These are phyloP conservation scores for Drosophila phalerata DNA, from an alignment of 2,888 invertebrate genomes.

Conservation along the genomic window DNA sequence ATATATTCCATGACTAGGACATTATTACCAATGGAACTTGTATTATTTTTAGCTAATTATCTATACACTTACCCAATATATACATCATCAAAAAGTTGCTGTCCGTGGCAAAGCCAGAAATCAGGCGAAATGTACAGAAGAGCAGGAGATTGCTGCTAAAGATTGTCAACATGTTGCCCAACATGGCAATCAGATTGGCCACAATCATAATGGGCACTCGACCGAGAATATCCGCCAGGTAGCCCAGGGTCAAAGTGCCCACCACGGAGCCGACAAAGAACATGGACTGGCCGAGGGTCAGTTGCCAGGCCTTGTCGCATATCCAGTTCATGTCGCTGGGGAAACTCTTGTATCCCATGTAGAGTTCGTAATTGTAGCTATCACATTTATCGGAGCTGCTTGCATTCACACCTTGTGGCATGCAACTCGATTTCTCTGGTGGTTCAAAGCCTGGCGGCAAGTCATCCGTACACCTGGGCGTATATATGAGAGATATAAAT, in stretches of 20 bases:
- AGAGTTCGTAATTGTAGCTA: constrained; percentile 87
- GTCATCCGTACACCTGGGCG: constrained; percentile 73
- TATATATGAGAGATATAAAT: constrained; percentile 1
- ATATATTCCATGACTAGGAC: constrained; percentile 88
- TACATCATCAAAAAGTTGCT: constrained; percentile 89
- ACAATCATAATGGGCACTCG: constrained; percentile 87
- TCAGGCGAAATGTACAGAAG: constrained; percentile 86
- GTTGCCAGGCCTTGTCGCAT: constrained; percentile 87
- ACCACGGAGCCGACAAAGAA: constrained; percentile 88
- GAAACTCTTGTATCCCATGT: constrained; percentile 87
- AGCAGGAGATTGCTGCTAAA: constrained; percentile 85
- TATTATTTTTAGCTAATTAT: background rate
- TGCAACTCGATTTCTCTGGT: constrained; percentile 63
- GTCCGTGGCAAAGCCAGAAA: constrained; percentile 88
- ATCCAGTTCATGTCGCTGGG: constrained; percentile 89
- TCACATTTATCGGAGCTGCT: constrained; percentile 74
- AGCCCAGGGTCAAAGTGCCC: constrained; percentile 87
- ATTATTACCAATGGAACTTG: background rate
- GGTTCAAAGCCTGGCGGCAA: constrained; percentile 5
- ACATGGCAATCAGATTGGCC: constrained; percentile 86
- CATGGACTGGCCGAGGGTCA: constrained; percentile 87
- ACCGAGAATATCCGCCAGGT: constrained; percentile 87
- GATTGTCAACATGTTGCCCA: constrained; percentile 87
- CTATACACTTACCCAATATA: constrained; percentile 86
- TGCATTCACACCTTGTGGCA: constrained; percentile 36